A percentile compares a stretch with the other conserved stretches of the same genome.
Conservation (phyloP, 2,888 invertebrate genomes). For the Coleophora flavipennella region DNA sequence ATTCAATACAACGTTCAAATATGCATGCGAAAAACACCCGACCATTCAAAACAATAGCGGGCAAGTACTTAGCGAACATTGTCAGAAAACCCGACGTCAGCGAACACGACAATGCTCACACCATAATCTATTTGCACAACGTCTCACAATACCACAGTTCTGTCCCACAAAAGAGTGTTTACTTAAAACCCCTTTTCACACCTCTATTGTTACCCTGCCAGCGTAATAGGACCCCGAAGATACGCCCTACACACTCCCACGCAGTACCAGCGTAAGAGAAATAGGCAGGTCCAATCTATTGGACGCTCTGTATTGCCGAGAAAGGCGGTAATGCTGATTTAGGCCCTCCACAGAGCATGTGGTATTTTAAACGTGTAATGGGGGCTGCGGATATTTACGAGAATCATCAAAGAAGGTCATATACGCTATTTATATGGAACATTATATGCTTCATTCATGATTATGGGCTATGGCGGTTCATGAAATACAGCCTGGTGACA, state of each 20-base stretch:
- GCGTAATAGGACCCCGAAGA: slow-evolving; percentile 7
- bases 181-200: slow-evolving; percentile 25
- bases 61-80: no score
- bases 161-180: slow-evolving; percentile 21
- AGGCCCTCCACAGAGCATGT: slow-evolving; percentile 9
- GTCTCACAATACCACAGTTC: slow-evolving; percentile 18
- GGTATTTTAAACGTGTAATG: slow-evolving; percentile 9
- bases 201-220: slow-evolving; percentile 20
- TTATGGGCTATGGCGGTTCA: no score
- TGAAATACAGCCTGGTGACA: no score
- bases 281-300: slow-evolving; percentile 2
- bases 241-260: neutral
- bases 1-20: slow-evolving; percentile 2
- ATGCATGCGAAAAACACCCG: no score
- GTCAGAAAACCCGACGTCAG: slow-evolving; percentile 2
- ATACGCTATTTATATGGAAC: neutral
- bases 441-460: slow-evolving; percentile 1
- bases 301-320: slow-evolving; percentile 8
- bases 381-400: neutral
- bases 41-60: no score
- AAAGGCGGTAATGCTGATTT: slow-evolving; percentile 13
- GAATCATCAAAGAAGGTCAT: neutral
- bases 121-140: slow-evolving; percentile 22
- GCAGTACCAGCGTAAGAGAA: neutral
- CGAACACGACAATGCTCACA: slow-evolving; percentile 15